Evolutionary conservation across 2,797 vertebrate genomes (phyloP).

Genomic region (Gallirallus australis): DNA sequence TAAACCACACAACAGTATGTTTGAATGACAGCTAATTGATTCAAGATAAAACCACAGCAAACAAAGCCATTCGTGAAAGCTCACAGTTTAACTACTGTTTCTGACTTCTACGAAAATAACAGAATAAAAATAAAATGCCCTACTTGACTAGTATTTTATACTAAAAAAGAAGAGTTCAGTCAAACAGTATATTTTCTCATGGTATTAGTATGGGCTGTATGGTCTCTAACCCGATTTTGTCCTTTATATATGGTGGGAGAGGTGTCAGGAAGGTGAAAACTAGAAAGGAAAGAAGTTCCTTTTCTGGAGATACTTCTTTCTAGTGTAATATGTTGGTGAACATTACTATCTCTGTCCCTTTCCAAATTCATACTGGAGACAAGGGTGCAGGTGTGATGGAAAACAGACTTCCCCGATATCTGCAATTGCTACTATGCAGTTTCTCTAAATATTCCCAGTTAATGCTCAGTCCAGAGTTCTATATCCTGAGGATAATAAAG

Average conservation of each 20-base stretch:
- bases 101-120: background rate
- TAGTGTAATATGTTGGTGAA: background rate
- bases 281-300: background rate
- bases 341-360: background rate
- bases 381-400: background rate
- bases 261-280: background rate
- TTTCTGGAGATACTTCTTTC: background rate
- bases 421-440: background rate
- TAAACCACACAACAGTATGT: background rate
- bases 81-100: background rate
- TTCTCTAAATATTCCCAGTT: background rate
- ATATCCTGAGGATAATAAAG: background rate
- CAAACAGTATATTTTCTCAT: background rate
- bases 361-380: background rate
- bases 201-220: background rate
- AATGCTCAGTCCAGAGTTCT: background rate
- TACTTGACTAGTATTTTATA: background rate
- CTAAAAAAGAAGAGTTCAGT: background rate
- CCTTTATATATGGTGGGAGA: background rate
- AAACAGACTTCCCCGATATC: background rate
- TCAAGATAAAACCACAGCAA: background rate
- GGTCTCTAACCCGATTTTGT: background rate
- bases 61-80: background rate
- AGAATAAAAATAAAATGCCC: background rate
- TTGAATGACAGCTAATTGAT: background rate